Percentiles rank a stretch among this genome's conserved stretches.
Evolutionary conservation across 2,888 invertebrate genomes (phyloP).

Genomic region (Hyposoter dolosus): DNA sequence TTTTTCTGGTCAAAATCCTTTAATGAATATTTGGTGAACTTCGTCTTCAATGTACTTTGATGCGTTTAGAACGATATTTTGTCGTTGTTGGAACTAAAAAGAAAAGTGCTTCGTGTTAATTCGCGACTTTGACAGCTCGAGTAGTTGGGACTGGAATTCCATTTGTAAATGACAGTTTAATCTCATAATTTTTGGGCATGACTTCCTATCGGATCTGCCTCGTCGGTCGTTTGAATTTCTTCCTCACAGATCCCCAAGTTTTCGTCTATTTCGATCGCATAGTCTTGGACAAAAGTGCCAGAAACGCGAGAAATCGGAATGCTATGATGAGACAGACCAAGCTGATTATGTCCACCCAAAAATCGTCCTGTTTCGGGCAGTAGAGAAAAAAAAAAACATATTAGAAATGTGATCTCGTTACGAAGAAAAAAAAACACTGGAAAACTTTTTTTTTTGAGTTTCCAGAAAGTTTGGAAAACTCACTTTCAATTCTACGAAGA

Average conservation of each 20-base stretch:
- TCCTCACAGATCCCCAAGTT: neutral
- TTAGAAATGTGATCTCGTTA: constrained; percentile 11
- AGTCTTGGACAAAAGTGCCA: constrained; percentile 90
- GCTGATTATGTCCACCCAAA: constrained; percentile 90
- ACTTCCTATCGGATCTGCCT: neutral
- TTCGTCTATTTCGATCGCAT: constrained; percentile 86
- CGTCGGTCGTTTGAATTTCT: neutral
- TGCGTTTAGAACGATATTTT: neutral
- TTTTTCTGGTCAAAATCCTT: neutral
- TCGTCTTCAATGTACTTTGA: neutral
- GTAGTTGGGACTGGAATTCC: neutral
- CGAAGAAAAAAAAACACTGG: neutral
- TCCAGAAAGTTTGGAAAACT: neutral
- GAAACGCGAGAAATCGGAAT: constrained; percentile 91
- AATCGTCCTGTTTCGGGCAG: constrained; percentile 86
- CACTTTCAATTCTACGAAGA: neutral
- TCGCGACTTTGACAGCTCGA: neutral
- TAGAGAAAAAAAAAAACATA: constrained; percentile 19
- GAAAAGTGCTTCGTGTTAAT: neutral
- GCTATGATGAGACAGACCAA: constrained; percentile 90
- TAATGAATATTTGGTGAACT: neutral
- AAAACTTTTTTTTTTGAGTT: neutral
- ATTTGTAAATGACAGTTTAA: neutral
- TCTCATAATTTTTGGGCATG: neutral
- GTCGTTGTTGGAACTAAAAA: too few relatives aligned